Base-by-base conservation (phyloP, 2,113 vertebrate species). In the Prinia subflava region DNA sequence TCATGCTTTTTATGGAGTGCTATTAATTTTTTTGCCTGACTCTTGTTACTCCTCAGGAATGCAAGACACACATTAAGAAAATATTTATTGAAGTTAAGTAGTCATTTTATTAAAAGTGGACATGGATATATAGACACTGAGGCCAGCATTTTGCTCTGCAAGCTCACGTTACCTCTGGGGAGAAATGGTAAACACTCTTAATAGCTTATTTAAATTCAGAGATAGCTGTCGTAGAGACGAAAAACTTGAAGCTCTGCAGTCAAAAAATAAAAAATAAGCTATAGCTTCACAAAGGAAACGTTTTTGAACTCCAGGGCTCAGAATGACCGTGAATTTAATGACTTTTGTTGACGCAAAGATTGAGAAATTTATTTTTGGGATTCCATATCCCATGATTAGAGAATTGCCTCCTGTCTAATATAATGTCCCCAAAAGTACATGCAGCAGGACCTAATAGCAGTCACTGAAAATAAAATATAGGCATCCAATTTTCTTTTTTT, bases 151-250 rank as follows among this genome's bases (percentile, higher is more conserved):
- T 84, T 84, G 46, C 53, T 91, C 60, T 91, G 56, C 13, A 84
- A 71, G 20, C 28, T 74, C 33, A 18, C 55, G 17, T 41, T 67
- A 87, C 27, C 60, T 68, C 56, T 94, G 14, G n/a, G 39, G 41
- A 62, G 49, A 53, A 89, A 64, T 42, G 5, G 44, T 87, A 92
- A 93, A 63, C 35, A 78, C 10, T 50, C 25, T 60, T 85, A 85
- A 75, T 47, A 75, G 33, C 71, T 91, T 82, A 90, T 89, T 92
- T 87, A 95, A 81, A 94, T 89, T 92, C 73, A 83, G 31, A 62
- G 44, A 75, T 75, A 83, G 44, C 39, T 89, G 64, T 76, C 44
- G 57, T 3, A 41, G 15, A 42, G 42, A 59, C 0, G 3, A 77
- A 93, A 88, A 92, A 81, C 37, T 4, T 56, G 52, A 89, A 81